A percentile compares a stretch with the other conserved stretches of the same genome.
phyloP scores from a whole-genome alignment of 2,888 invertebrate genomes.

The Harmothoe impar region DNA sequence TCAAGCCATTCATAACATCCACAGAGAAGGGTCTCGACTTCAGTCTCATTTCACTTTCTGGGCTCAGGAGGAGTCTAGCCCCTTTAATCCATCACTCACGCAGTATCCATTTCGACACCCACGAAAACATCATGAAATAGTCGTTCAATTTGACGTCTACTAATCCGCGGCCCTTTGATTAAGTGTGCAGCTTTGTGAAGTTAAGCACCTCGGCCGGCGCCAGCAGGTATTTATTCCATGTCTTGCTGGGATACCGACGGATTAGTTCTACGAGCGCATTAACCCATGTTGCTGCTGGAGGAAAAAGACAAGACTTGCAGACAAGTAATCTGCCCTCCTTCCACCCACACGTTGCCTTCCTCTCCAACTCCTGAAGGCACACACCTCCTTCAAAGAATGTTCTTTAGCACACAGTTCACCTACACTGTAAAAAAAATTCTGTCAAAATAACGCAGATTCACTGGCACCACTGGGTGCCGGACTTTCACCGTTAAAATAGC shows the following conservation, averaged over 20 bases:
- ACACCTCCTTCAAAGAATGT: too few relatives aligned
- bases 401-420: too few relatives aligned
- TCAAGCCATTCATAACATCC: too few relatives aligned
- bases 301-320: neutral
- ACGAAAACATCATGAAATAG: neutral
- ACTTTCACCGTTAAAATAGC: too few relatives aligned
- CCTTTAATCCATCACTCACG: too few relatives aligned
- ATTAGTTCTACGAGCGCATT: conserved; percentile 29
- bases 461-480: too few relatives aligned
- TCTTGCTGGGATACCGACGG: neutral
- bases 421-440: too few relatives aligned
- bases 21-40: too few relatives aligned
- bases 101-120: neutral
- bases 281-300: neutral
- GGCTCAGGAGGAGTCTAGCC: too few relatives aligned
- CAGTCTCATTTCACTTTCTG: too few relatives aligned
- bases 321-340: neutral
- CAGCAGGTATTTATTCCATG: neutral
- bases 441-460: too few relatives aligned
- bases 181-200: neutral
- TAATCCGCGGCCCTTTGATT: neutral
- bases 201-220: neutral
- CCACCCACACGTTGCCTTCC: neutral
- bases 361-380: neutral
- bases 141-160: neutral